A percentile compares a stretch with the other conserved stretches of the same genome.
These are phyloP conservation scores for Zhengitettix transpicula DNA, from an alignment of 2,888 invertebrate species.

Conservation along the genomic window DNA sequence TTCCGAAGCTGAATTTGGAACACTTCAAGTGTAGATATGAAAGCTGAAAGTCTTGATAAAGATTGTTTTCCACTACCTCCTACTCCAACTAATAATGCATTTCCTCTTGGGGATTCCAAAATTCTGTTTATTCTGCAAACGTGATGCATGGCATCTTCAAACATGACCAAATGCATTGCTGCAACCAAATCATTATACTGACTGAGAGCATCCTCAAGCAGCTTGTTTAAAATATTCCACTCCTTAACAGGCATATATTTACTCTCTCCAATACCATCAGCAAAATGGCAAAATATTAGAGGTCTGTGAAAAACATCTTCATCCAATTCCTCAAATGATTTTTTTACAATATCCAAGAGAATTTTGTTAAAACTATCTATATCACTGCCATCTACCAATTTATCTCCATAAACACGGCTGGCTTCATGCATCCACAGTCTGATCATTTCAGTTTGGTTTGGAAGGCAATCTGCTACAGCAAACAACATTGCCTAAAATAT, in stretches of 20 bases:
- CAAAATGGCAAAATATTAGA: conserved; percentile 82
- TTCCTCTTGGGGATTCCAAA: conserved; percentile 78
- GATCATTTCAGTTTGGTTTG: conserved; percentile 50
- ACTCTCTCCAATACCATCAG: conserved; percentile 77
- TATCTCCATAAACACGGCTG: conserved; percentile 79
- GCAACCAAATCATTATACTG: conserved; percentile 79
- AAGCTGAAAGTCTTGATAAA: conserved; percentile 71
- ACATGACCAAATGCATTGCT: conserved; percentile 85
- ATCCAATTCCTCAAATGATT: conserved; percentile 49
- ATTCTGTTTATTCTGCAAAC: conserved; percentile 77
- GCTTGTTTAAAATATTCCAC: conserved; percentile 50
- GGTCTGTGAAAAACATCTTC: conserved; percentile 61
- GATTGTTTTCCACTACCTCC: conserved; percentile 93
- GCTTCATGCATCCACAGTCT: conserved; percentile 85
- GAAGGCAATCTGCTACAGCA: conserved; percentile 57
- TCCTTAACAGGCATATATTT: conserved; percentile 69
- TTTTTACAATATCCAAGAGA: conserved; percentile 58
- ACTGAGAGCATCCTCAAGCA: conserved; percentile 52
- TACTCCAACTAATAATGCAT: conserved; percentile 81
- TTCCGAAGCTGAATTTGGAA: conserved; percentile 86
- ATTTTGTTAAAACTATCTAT: conserved; percentile 56
- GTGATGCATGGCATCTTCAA: conserved; percentile 89
- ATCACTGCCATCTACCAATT: conserved; percentile 67
- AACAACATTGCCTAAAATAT: conserved; percentile 62
- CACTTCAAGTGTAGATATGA: conserved; percentile 79